Base-by-base conservation (phyloP, 2,888 invertebrate species). In the Callosobruchus maculatus region DNA sequence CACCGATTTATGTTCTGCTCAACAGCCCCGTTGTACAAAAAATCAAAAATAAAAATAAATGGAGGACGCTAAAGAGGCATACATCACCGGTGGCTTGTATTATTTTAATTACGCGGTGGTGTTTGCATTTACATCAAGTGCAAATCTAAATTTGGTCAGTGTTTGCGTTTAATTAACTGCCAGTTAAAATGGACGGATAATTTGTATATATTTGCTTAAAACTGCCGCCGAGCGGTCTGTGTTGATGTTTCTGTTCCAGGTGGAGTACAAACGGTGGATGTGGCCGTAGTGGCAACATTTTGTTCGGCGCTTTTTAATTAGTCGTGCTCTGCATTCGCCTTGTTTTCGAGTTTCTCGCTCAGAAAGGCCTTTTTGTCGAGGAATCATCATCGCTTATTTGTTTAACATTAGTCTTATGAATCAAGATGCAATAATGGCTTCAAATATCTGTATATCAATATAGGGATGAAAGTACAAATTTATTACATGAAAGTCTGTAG, bases 91-190 rank as follows among this genome's bases (percentile, higher is more conserved):
- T 49, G 49, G 49, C 49, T 70, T 26, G 22, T 70, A 26, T 75
- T 70, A 75, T 75, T 75, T 72, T 74, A 74, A 74, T 72, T 72
- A 76, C 69, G 49, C 21, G 21, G 21, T 20, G 68, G 18, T 71
- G 75, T 75, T 75, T 75, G 74, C 74, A 74, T 72, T 76, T 72
- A 69, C 68, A 67, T 74, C 70, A 71, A 74, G 75, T 75, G 74
- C 71, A 74, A 76, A 76, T 76, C 70, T 74, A 72, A 76, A 76
- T 74, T 72, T 67, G 74, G 74, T 72, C 74, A 72, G 70, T 76
- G 74, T 76, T 76, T 76, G 74, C 75, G 70, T 76, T 76, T 76
- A 74, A 76, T 49, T 49, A 49, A 49, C 49, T 49, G 49, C 7
- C 49, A 49, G 49, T 49, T 49, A 49, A 49, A 49, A 49, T 49